Conservation (phyloP, 2,888 invertebrate species). For the Crematogaster levior region DNA sequence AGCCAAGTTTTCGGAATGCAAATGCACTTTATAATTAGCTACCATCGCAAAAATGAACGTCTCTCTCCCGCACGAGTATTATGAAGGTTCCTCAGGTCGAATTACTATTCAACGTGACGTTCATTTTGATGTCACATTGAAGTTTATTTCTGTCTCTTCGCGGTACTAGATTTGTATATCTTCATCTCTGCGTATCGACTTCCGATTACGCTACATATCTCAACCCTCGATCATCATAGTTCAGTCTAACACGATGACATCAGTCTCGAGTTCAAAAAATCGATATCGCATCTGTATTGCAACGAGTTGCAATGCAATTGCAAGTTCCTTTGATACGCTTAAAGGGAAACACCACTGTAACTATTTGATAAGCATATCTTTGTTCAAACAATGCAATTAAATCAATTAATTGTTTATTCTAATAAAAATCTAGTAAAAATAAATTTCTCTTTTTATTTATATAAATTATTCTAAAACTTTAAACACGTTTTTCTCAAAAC, state of each 20-base stretch:
- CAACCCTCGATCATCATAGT: constrained; percentile 5
- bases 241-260: background rate
- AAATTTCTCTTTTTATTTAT: too few relatives aligned
- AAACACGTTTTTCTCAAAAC: too few relatives aligned
- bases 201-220: constrained; percentile 2
- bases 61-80: constrained; percentile 30
- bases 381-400: too few relatives aligned
- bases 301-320: background rate
- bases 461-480: too few relatives aligned
- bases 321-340: background rate
- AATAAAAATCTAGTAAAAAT: too few relatives aligned
- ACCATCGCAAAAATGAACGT: constrained; percentile 61
- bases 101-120: constrained; percentile 42
- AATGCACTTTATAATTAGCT: constrained; percentile 65
- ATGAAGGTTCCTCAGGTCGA: constrained; percentile 42
- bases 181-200: constrained; percentile 29
- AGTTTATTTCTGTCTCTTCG: constrained; percentile 36
- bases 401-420: too few relatives aligned
- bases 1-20: constrained; percentile 29
- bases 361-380: too few relatives aligned
- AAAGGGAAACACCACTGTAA: too few relatives aligned
- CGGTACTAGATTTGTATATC: background rate
- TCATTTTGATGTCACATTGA: constrained; percentile 46
- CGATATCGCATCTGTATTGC: background rate
- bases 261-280: background rate